Evolutionary conservation across 2,113 vertebrate genomes (phyloP), one percentile per base, ranked within the genome.

Genomic region (Atherinomorus stipes): DNA sequence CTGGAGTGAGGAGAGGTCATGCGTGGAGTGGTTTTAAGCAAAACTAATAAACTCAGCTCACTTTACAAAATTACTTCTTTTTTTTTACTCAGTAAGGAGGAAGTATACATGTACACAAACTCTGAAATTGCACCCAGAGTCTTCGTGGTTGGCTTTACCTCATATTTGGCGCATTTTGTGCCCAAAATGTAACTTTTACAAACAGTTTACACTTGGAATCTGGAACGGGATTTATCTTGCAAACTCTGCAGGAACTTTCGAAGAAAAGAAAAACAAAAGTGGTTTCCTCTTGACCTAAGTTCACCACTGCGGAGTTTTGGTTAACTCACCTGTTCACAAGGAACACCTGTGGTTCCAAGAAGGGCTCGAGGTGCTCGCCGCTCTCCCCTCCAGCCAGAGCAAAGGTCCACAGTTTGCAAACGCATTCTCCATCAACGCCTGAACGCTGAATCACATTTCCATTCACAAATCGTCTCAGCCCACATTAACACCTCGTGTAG

Each of bases 291-390:
- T 34, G 31, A 34, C 31, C 8, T 34, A 34, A 34, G 8, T 34
- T 34, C 31, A 9, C 8, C 5, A 9, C 9, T 34, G 31, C 3
- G 3, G 31, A 34, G 31, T 34, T 34, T 4, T 34, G 5, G 31
- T 11, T 11, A 37, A 2, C 58, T 42, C 22, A 58, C 89, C 89
- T 91, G 85, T 83, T 81, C 10, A 74, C 22, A 13, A 2, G 56
- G 57, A 83, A 80, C 88, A 91, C 87, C 87, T 92, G 83, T 91
- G 63, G 89, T 90, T 78, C 78, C 84, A 7, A 74, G 58, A 25
- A 75, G 60, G 44, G 64, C 47, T 40, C 3, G 40, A 52, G 59
- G 50, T 12, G 47, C 74, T 68, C 64, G 71, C 71, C 28, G 74
- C 81, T 76, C 85, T 77, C 81, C 78, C 57, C 78, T 81, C 69